phyloP scores from a whole-genome alignment of 1,140 invertebrate species.

The Pinna nobilis region DNA sequence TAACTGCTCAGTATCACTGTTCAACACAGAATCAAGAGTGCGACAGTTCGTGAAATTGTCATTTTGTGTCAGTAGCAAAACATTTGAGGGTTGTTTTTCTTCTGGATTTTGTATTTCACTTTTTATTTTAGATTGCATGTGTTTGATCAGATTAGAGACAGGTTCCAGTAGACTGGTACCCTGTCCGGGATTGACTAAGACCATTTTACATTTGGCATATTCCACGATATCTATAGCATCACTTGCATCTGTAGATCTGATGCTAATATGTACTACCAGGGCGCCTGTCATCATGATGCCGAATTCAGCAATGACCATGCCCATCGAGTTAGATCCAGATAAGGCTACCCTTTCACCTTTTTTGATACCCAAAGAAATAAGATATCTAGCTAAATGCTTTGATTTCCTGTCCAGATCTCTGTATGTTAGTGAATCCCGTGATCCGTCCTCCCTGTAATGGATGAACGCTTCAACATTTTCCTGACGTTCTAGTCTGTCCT shows the following conservation, averaged over 20 bases:
- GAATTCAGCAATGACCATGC: constrained; percentile 9
- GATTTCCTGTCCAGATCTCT: constrained; percentile 6
- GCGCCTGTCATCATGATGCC: constrained; percentile 19
- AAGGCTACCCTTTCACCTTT: constrained; percentile 23
- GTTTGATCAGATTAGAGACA: not conserved
- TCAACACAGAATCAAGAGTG: constrained; percentile 2
- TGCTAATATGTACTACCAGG: constrained; percentile 7
- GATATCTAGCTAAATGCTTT: constrained; percentile 17
- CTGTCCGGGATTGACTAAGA: constrained; percentile 21
- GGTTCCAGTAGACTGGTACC: not conserved
- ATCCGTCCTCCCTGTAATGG: constrained; percentile 1
- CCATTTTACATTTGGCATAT: not conserved
- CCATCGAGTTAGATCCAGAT: constrained; percentile 30
- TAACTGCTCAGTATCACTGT: not conserved
- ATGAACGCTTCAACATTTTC: constrained; percentile 17
- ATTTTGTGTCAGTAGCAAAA: not conserved
- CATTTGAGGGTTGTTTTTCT: not conserved
- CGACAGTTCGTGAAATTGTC: not conserved
- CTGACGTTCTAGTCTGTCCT: not conserved
- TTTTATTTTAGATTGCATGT: not conserved
- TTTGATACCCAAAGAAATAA: constrained; percentile 1
- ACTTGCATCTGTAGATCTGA: constrained; percentile 1
- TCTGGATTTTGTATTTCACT: constrained; percentile 1
- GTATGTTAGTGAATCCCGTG: constrained; percentile 13
- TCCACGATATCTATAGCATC: constrained; percentile 10